Evolutionary conservation across 1,140 invertebrate genomes (phyloP).

Genomic region (Tribolium castaneum): DNA sequence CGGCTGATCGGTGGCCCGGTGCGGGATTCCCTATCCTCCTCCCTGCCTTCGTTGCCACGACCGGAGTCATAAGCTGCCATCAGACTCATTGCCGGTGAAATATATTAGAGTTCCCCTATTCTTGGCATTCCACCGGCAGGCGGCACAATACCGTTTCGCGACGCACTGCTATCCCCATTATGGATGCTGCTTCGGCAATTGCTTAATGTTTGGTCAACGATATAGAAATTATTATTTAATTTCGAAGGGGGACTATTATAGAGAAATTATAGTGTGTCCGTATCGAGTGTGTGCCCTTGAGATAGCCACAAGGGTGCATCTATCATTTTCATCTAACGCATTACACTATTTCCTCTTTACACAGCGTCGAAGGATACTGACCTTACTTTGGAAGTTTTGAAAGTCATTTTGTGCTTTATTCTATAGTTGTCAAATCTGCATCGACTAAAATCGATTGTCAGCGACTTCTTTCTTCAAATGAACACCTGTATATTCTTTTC

Average conservation of each 20-base stretch:
- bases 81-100: conserved; percentile 52
- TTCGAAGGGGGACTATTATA: conserved; percentile 37
- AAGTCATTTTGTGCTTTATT: too few species aligned
- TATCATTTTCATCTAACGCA: too few species aligned
- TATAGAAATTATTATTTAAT: conserved; percentile 56
- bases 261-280: conserved; percentile 41
- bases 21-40: conserved; percentile 46
- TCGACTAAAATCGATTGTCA: too few species aligned
- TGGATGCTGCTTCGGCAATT: conserved; percentile 49
- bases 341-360: too few species aligned
- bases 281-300: neutral
- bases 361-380: too few species aligned
- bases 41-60: conserved; percentile 39
- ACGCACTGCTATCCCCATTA: conserved; percentile 45
- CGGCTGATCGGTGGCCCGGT: conserved; percentile 51
- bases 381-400: too few species aligned
- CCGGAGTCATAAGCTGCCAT: conserved; percentile 50
- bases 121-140: conserved; percentile 42
- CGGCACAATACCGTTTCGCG: conserved; percentile 43
- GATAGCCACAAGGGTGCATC: neutral
- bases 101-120: conserved; percentile 53
- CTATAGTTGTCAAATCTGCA: too few species aligned
- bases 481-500: too few species aligned
- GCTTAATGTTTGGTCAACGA: conserved; percentile 56
- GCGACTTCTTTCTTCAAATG: too few species aligned